A percentile compares a stretch with the other conserved stretches of the same genome.
phyloP scores from a whole-genome alignment of 2,888 invertebrate genomes.

The Balanococcus diminutus region DNA sequence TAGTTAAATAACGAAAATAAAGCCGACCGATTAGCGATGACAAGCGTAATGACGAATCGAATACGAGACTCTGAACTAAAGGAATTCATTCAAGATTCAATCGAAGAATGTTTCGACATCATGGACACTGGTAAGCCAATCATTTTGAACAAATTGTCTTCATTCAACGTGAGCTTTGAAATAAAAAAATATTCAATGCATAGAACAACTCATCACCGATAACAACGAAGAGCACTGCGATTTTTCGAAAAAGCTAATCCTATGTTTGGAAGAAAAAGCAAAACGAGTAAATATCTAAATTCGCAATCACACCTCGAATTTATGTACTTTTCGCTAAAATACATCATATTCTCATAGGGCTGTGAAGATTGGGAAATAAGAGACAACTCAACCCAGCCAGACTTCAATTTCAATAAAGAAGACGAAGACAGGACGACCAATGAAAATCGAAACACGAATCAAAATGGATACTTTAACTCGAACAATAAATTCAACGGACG shows the following conservation, averaged over 20 bases:
- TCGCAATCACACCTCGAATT: background rate
- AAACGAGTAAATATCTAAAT: slow-evolving; percentile 58
- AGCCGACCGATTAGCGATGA: slow-evolving; percentile 58
- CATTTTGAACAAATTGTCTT: background rate
- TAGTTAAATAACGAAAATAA: slow-evolving; percentile 59
- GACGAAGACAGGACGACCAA: background rate
- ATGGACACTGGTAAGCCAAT: slow-evolving; percentile 54
- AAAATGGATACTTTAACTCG: slow-evolving; percentile 9
- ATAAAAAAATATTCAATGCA: background rate
- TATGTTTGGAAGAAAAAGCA: slow-evolving; percentile 60
- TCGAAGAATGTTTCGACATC: slow-evolving; percentile 60
- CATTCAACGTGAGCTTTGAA: background rate
- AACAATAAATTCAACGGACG: slow-evolving; percentile 17
- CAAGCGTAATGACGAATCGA: slow-evolving; percentile 58
- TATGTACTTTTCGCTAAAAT: too few species aligned
- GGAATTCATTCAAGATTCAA: slow-evolving; percentile 59
- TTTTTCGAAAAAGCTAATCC: slow-evolving; percentile 59
- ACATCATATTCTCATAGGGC: slow-evolving; percentile 15
- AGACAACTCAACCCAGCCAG: slow-evolving; percentile 16
- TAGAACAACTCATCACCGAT: slow-evolving; percentile 55
- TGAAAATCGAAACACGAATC: slow-evolving; percentile 3
- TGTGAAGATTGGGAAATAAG: slow-evolving; percentile 50
- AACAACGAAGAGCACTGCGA: slow-evolving; percentile 58
- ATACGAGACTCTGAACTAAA: slow-evolving; percentile 59
- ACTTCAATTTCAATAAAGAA: slow-evolving; percentile 44